A percentile compares a stretch with the other conserved stretches of the same genome.
phyloP scores from a whole-genome alignment of 1,140 invertebrate species.

The Geopemphigus sp. region DNA sequence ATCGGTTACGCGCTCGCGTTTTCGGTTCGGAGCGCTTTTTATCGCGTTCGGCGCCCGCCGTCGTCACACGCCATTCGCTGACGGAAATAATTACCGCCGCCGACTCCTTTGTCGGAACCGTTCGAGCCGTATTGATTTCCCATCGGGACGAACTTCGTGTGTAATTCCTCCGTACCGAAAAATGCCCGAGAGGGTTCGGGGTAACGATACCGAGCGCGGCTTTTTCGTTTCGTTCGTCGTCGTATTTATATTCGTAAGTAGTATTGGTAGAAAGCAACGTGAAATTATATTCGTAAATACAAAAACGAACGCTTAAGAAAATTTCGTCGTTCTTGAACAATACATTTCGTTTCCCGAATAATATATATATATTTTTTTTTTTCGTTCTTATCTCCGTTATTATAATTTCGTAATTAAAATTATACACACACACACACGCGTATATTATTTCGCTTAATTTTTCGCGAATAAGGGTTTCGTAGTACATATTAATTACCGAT shows the following conservation, averaged over 20 bases:
- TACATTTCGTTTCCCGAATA: conserved; percentile 13
- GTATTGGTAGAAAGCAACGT: conserved; percentile 29
- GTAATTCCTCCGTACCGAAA: background rate
- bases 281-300: background rate
- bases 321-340: background rate
- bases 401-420: background rate
- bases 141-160: background rate
- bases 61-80: background rate
- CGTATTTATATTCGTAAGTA: background rate
- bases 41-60: background rate
- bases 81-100: background rate
- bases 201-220: background rate
- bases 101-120: background rate
- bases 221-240: background rate
- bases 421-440: background rate
- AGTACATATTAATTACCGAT: background rate
- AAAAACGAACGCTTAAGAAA: conserved; percentile 22
- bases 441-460: conserved; percentile 9
- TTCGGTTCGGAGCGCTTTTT: conserved; percentile 4
- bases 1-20: too few species aligned
- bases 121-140: conserved; percentile 18
- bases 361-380: background rate
- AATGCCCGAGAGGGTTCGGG: background rate
- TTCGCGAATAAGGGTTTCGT: too few species aligned
- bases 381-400: background rate